phyloP scores from a whole-genome alignment of 2,888 invertebrate species.

The Lochmaea capreae region DNA sequence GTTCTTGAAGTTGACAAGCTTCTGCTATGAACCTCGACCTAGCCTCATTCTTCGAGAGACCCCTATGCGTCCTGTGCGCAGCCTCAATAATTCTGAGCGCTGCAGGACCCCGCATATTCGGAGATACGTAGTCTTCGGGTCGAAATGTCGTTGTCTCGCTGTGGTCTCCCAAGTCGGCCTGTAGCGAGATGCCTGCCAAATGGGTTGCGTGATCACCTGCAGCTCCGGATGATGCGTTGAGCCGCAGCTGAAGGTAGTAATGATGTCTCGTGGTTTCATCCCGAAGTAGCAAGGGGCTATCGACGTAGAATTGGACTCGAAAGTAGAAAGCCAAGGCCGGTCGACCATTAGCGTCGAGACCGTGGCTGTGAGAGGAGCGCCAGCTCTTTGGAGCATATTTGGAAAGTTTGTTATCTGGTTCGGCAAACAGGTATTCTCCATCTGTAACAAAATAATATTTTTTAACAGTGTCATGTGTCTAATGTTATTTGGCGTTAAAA shows the following conservation, averaged over 20 bases:
- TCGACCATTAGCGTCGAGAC: slow-evolving; percentile 89
- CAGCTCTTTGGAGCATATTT: slow-evolving; percentile 97
- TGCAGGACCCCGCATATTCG: slow-evolving; percentile 71
- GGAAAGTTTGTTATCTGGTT: slow-evolving; percentile 93
- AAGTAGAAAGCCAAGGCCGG: slow-evolving; percentile 91
- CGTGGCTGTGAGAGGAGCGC: slow-evolving; percentile 93
- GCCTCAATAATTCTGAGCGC: slow-evolving; percentile 74
- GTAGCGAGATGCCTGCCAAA: slow-evolving; percentile 84
- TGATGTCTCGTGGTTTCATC: slow-evolving; percentile 93
- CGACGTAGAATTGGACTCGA: slow-evolving; percentile 93
- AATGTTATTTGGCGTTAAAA: not conserved
- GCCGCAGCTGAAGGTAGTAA: slow-evolving; percentile 94
- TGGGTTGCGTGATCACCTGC: slow-evolving; percentile 77
- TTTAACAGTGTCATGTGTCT: not conserved
- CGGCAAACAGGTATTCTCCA: slow-evolving; percentile 95
- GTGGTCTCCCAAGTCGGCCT: slow-evolving; percentile 91
- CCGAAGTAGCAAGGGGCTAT: slow-evolving; percentile 88
- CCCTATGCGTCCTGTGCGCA: slow-evolving; percentile 84
- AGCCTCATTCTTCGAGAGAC: slow-evolving; percentile 83
- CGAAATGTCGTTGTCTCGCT: slow-evolving; percentile 74
- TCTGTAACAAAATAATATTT: slow-evolving; percentile 73
- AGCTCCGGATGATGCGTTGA: slow-evolving; percentile 82
- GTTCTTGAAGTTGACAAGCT: slow-evolving; percentile 84
- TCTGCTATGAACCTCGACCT: slow-evolving; percentile 90
- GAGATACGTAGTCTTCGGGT: slow-evolving; percentile 87